phyloP scores from a whole-genome alignment of 2,113 vertebrate species.

The Mohoua ochrocephala region DNA sequence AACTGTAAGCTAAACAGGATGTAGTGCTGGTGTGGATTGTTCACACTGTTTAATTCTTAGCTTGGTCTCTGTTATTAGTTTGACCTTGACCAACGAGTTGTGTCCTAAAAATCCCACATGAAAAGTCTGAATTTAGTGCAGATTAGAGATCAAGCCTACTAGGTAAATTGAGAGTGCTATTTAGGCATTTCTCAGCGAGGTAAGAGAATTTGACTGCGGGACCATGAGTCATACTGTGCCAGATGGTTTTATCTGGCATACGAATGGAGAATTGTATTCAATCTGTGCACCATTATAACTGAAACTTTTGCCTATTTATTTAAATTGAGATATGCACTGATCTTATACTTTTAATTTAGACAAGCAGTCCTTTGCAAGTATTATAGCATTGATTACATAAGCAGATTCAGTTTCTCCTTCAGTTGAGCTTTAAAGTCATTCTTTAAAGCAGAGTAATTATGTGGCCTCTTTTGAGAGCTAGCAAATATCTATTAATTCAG shows the following conservation, averaged over 20 bases:
- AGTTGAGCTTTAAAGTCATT: conserved; percentile 27
- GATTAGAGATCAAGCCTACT: neutral
- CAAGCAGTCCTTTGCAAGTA: neutral
- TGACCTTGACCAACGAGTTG: neutral
- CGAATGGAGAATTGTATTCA: neutral
- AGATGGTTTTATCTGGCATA: neutral
- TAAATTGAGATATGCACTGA: neutral
- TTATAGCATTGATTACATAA: conserved; percentile 10
- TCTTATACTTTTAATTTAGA: neutral
- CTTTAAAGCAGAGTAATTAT: conserved; percentile 39
- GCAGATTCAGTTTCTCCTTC: conserved; percentile 47
- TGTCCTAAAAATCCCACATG: neutral
- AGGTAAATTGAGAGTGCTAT: neutral
- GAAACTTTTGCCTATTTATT: neutral
- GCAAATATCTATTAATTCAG: conserved; percentile 61
- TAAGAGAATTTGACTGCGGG: neutral
- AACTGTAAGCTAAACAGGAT: neutral
- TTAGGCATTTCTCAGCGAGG: neutral
- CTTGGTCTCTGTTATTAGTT: neutral
- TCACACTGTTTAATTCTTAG: neutral
- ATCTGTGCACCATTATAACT: neutral
- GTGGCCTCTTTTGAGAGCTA: conserved; percentile 10
- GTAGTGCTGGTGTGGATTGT: neutral
- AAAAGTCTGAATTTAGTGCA: neutral
- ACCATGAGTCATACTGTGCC: neutral